Percentiles rank a stretch among this genome's conserved stretches.
phyloP scores from a whole-genome alignment of 2,888 invertebrate species.

The Dicyrtoma fusca region DNA sequence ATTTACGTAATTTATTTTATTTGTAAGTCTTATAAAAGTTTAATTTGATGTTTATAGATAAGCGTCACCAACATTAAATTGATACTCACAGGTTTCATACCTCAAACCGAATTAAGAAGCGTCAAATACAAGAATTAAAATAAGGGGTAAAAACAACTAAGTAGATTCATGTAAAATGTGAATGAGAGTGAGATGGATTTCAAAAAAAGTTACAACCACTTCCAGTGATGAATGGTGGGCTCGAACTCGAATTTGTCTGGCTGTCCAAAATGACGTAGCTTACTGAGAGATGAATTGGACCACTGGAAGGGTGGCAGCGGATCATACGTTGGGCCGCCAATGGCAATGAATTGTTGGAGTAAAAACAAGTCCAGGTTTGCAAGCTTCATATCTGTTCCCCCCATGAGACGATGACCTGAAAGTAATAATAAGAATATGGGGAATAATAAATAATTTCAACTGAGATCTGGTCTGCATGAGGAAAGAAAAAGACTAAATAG shows the following conservation, averaged over 20 bases:
- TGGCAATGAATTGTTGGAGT: constrained; percentile 53
- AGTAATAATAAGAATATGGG: background rate
- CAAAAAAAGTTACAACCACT: constrained; percentile 61
- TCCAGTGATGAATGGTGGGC: constrained; percentile 66
- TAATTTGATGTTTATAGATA: too few relatives aligned
- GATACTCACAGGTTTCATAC: background rate
- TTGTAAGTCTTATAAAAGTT: too few relatives aligned
- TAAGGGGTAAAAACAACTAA: background rate
- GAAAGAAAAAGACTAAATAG: too few relatives aligned
- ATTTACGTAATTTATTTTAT: too few relatives aligned
- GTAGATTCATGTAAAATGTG: background rate
- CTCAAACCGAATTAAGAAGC: background rate
- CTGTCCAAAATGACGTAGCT: constrained; percentile 70
- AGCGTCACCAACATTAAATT: too few relatives aligned
- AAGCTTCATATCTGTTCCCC: constrained; percentile 71
- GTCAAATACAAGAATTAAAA: background rate
- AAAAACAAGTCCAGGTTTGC: constrained; percentile 51
- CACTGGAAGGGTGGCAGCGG: constrained; percentile 75
- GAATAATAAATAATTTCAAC: background rate
- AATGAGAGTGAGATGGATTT: background rate
- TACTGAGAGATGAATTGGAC: constrained; percentile 70
- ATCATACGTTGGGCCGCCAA: constrained; percentile 64
- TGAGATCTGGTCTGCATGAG: too few relatives aligned
- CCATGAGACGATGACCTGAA: constrained; percentile 69
- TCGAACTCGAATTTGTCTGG: constrained; percentile 76